Base-by-base conservation (phyloP, 1,140 invertebrate species). In the Hyposmocoma kahamanoa region DNA sequence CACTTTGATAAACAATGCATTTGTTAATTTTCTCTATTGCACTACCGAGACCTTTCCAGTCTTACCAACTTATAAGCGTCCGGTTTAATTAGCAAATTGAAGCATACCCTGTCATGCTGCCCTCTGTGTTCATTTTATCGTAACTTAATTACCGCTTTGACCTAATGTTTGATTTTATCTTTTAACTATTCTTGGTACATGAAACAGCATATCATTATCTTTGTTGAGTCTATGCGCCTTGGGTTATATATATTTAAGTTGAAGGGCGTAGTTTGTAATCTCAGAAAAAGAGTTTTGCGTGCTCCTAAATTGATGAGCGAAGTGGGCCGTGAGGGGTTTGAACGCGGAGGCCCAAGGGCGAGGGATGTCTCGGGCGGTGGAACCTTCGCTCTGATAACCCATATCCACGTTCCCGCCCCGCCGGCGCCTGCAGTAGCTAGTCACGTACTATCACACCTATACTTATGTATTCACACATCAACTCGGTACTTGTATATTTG, bases 111-210 rank as follows among this genome's bases (percentile, higher is more conserved):
- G 53, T 56, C 49, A 53, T 56, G 52, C 57, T 57, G 53, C 46
- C 54, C 51, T 54, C 41, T 56, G 44, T 59, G 53, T 56, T 53
- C 43, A 61, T 56, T 53, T 77, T 77, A 76, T 79, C 71, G 47
- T 43, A 34, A 30, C 42, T 54, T 65, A 59, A 67, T 66, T 73
- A 67, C 63, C 62, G 62, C 50, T 71, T 52, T 75, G 73, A 75
- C 69, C n/a, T n/a, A n/a, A n/a, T n/a, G n/a, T n/a, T n/a, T n/a
- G n/a, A n/a, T n/a, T n/a, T n/a, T n/a, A n/a, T n/a, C n/a, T n/a
- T n/a, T n/a, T n/a, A n/a, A n/a, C n/a, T n/a, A n/a, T n/a, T n/a
- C n/a, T n/a, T n/a, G n/a, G n/a, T n/a, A n/a, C n/a, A n/a, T n/a
- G n/a, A n/a, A n/a, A n/a, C n/a, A n/a, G n/a, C n/a, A n/a, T n/a